Base-by-base conservation (phyloP, 2,888 invertebrate species). In the Vannuccia rotundouncinata region DNA sequence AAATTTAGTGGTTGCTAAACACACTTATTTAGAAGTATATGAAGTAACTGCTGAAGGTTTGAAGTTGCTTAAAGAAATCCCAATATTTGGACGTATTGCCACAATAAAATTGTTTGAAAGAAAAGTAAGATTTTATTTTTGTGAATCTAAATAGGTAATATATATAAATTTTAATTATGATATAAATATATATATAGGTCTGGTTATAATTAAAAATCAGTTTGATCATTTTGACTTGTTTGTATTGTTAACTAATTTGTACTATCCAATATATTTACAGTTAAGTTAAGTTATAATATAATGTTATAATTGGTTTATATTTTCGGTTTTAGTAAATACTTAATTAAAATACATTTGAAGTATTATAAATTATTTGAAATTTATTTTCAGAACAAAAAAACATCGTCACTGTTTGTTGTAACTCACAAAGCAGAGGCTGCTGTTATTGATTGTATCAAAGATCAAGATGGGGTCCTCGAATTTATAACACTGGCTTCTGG, bases 31-130 rank as follows among this genome's bases (percentile, higher is more conserved):
- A 82, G 97, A 98, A 89, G 94, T 98, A 86, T 95, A 95, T 89
- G 90, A 95, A 77, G 96, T 99, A 10, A 95, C 95, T 0, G 95
- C 96, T 0, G 98, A 98, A 89, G 99, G 99, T 0, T 90, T 99
- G 60, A 90, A 94, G 82, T 94, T 95, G 0, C 90, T 98, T 82
- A 96, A 97, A 88, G 98, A 99, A 91, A 92, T 99, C 81, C 94
- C 94, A 5, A 91, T 96, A 31, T 94, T 89, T 86, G 98, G 98
- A 25, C 92, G 93, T 88, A 95, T 99, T 82, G 93, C 94, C 78
- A 94, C 29, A 27, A 13, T 74, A 59, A 5, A 29, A 59, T 17
- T 28, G 60, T 28, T 74, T 59, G 22, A 79, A 29, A 29, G 31
- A 75, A 31, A 31, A 30, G 28, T 30, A 79, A 25, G 29, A 80